Evolutionary conservation across 1,140 invertebrate genomes (phyloP), one percentile per base, ranked within the genome.

Genomic region (Chymomyza costata): DNA sequence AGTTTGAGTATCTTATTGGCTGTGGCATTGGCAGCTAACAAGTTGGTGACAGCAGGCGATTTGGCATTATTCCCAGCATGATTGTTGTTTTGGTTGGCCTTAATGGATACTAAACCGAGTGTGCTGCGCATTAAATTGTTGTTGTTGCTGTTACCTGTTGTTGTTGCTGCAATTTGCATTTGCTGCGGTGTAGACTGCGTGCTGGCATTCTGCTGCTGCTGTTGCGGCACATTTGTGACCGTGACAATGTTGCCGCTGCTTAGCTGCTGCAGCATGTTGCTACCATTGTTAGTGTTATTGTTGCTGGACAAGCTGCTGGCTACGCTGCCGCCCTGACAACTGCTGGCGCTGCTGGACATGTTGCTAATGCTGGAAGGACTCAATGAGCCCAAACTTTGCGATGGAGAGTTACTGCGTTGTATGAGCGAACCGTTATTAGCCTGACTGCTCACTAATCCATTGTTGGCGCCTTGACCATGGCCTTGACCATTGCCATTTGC

Each of bases 101-200:
- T 84, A 59, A 84, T 84, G 55, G 82, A 82, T 66, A 84, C 78
- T 74, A 84, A 80, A 80, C 78, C 82, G 62, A 84, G 69, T 62
- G 73, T 85, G 71, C 71, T 82, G 63, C 80, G 81, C 65, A 83
- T 70, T 68, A 84, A 66, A 83, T 66, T 84, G 71, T 80, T 66
- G 57, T 16, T 65, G 70, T 71, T 82, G 76, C 58, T 84, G 78
- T 82, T 84, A 84, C 82, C 82, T 81, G 82, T 82, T 76, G 70
- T 32, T 43, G 60, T n/a, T 44, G 57, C 7, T 55, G 41, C 56
- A 35, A 28, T 55, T 44, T 55, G 50, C 19, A 44, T 15, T 18
- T 45, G 40, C 28, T 32, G 51, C 32, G 48, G 35, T 8, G 21
- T 25, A 8, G 49, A 52, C 19, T 56, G 68, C 41, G 43, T 58